A percentile compares a stretch with the other conserved stretches of the same genome.
Conservation (phyloP, 2,888 invertebrate genomes). For the Eupithecia vulgata region DNA sequence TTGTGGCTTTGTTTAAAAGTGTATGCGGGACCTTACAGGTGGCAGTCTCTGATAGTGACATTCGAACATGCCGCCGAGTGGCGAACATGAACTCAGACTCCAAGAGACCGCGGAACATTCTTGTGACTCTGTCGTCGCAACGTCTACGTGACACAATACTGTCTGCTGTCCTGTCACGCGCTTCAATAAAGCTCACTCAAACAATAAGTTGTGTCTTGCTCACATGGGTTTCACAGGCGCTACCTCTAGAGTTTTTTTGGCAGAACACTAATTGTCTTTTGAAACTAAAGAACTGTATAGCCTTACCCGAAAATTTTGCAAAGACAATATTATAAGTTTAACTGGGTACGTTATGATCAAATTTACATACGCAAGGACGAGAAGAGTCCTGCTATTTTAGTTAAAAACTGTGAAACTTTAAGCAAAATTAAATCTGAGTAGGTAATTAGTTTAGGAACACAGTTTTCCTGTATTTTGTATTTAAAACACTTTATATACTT, state of each 20-base stretch:
- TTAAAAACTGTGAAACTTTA: slow-evolving; percentile 14
- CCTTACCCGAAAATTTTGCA: slow-evolving; percentile 22
- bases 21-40: slow-evolving; percentile 29
- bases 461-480: too few relatives aligned
- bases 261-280: slow-evolving; percentile 37
- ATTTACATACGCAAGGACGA: slow-evolving; percentile 30
- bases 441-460: too few relatives aligned
- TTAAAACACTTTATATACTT: too few relatives aligned
- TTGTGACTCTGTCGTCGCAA: slow-evolving; percentile 29
- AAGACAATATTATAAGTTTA: slow-evolving; percentile 26
- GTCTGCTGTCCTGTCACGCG: slow-evolving; percentile 30
- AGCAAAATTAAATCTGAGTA: too few relatives aligned
- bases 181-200: slow-evolving; percentile 32
- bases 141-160: slow-evolving; percentile 29
- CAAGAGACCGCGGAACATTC: slow-evolving; percentile 31
- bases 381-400: slow-evolving; percentile 16
- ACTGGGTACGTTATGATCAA: slow-evolving; percentile 33
- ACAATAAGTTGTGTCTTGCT: slow-evolving; percentile 14
- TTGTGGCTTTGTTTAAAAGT: slow-evolving; percentile 26
- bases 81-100: slow-evolving; percentile 32
- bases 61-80: slow-evolving; percentile 27
- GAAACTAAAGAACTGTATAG: slow-evolving; percentile 31
- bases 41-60: slow-evolving; percentile 14
- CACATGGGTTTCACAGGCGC: slow-evolving; percentile 22
- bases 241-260: slow-evolving; percentile 14